Percentiles rank a stretch among this genome's conserved stretches.
These are phyloP conservation scores for Diarsia rubi DNA, from an alignment of 2,888 invertebrate species.

Conservation along the genomic window DNA sequence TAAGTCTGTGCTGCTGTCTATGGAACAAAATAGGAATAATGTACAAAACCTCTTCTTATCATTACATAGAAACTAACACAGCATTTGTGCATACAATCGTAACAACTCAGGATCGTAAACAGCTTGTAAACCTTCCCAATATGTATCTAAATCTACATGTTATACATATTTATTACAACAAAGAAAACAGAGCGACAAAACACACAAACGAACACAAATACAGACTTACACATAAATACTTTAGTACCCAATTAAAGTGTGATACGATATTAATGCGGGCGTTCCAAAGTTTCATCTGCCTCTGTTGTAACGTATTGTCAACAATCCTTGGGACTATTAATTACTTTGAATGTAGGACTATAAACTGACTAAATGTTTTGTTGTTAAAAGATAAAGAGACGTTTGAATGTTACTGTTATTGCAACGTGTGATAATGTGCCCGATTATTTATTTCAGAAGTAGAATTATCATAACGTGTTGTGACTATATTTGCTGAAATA, in stretches of 20 bases:
- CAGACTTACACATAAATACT: constrained; percentile 9
- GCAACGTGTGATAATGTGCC: not conserved
- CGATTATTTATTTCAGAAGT: not conserved
- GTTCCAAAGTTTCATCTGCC: constrained; percentile 14
- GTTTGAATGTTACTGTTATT: not conserved
- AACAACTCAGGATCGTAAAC: not conserved
- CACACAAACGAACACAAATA: constrained; percentile 2
- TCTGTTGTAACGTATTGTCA: constrained; percentile 27
- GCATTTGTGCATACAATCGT: not conserved
- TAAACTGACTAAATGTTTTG: constrained; percentile 14
- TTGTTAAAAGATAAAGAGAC: constrained; percentile 9
- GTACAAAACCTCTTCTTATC: no score
- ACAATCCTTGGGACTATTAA: constrained; percentile 50
- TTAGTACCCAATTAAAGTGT: constrained; percentile 33
- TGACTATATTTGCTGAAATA: not conserved
- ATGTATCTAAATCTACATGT: not conserved
- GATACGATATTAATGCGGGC: constrained; percentile 22
- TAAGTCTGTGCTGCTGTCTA: not conserved
- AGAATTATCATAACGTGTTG: not conserved
- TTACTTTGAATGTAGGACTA: constrained; percentile 25
- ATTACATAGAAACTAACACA: not conserved
- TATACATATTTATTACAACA: not conserved
- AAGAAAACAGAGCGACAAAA: not conserved
- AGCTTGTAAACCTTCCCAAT: not conserved
- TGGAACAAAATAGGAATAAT: no score